Evolutionary conservation across 2,888 invertebrate species (phyloP).

Genomic region (Andrena bucephala): DNA sequence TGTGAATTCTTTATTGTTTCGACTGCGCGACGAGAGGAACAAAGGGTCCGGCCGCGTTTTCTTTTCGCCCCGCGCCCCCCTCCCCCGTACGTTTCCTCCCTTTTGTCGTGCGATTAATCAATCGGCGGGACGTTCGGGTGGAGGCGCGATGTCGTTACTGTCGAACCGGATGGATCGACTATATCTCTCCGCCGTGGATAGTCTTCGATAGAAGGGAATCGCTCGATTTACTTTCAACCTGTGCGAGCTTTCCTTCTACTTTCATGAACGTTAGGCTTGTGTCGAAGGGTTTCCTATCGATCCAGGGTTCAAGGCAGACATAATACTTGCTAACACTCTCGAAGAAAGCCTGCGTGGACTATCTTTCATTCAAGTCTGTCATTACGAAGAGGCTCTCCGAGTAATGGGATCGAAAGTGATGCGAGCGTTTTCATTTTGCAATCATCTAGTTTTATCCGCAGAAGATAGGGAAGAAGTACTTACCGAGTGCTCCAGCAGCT

Average conservation of each 20-base stretch:
- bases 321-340: no score
- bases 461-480: conserved; percentile 74
- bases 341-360: neutral
- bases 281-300: neutral
- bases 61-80: conserved; percentile 22
- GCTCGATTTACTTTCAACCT: neutral
- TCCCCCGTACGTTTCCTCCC: neutral
- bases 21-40: conserved; percentile 42
- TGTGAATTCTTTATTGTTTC: conserved; percentile 65
- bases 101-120: conserved; percentile 42
- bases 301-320: neutral
- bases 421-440: neutral
- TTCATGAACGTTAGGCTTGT: conserved; percentile 7
- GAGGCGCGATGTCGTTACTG: conserved; percentile 7
- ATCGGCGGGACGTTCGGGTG: conserved; percentile 26
- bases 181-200: neutral
- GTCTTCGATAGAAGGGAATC: neutral
- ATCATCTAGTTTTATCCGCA: neutral
- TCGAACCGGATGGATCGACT: conserved; percentile 7
- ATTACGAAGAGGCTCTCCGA: neutral
- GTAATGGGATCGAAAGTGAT: neutral
- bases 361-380: neutral
- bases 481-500: conserved; percentile 90
- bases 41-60: conserved; percentile 46
- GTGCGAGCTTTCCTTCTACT: conserved; percentile 6